A percentile compares a stretch with the other conserved stretches of the same genome.
Evolutionary conservation across 2,888 invertebrate species (phyloP).

Genomic region (Sarcophaga carnaria): DNA sequence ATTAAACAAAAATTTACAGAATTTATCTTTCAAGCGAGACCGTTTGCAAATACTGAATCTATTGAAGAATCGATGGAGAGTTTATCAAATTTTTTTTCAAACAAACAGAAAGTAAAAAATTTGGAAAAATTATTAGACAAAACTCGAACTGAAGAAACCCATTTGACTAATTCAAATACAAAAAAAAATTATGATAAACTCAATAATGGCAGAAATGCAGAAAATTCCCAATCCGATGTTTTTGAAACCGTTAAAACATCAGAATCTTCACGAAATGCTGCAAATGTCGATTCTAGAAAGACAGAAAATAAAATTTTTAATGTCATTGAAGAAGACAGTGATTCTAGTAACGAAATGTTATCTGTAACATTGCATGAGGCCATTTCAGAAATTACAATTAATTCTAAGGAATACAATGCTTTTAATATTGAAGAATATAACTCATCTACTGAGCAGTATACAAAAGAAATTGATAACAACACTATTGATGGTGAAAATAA

Average conservation of each 20-base stretch:
- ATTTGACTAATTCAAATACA: no score
- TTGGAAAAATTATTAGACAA: neutral
- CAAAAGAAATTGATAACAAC: neutral
- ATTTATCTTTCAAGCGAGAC: no score
- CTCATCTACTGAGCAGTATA: constrained; percentile 7
- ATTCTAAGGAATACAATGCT: constrained; percentile 20
- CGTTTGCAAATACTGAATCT: no score
- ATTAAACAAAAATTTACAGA: no score
- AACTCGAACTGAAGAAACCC: neutral
- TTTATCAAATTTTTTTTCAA: no score
- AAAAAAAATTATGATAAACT: neutral
- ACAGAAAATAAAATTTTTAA: no score
- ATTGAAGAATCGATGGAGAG: no score
- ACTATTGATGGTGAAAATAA: constrained; percentile 35
- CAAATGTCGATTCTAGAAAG: no score
- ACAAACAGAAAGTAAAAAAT: no score
- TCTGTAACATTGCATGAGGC: constrained; percentile 65
- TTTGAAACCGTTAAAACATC: no score
- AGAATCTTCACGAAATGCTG: no score
- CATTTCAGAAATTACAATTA: constrained; percentile 23
- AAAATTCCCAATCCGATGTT: neutral
- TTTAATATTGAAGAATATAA: constrained; percentile 34
- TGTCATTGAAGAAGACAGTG: no score
- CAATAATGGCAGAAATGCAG: neutral
- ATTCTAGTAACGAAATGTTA: constrained; percentile 16